Conservation (phyloP, 1,140 invertebrate genomes). For the Eueides isabella region DNA sequence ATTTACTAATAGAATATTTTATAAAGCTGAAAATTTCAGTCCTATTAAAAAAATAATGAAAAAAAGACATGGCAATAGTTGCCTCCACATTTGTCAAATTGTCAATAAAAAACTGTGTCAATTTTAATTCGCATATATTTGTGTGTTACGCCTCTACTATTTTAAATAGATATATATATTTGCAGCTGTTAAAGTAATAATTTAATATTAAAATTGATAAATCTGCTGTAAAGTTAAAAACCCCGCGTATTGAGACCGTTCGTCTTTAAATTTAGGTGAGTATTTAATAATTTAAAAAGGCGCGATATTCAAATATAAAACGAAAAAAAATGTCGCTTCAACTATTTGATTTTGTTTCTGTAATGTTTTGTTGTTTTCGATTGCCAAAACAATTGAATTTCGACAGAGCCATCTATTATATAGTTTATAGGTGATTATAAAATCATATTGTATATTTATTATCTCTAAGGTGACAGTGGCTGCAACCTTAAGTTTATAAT, state of each 20-base stretch:
- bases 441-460: no score
- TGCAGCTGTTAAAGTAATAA: neutral
- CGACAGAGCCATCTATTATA: no score
- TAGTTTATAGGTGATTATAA: no score
- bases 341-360: no score
- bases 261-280: conserved; percentile 23
- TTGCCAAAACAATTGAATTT: no score
- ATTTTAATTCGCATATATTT: conserved; percentile 2
- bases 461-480: no score
- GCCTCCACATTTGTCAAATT: neutral
- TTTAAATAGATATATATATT: neutral
- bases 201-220: neutral
- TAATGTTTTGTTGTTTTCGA: no score
- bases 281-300: conserved; percentile 20
- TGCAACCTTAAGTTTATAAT: no score
- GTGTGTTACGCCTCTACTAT: neutral
- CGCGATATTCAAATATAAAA: conserved; percentile 20
- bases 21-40: no score
- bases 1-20: no score
- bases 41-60: neutral
- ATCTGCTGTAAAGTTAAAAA: neutral
- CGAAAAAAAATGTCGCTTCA: neutral
- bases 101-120: conserved; percentile 8
- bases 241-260: neutral
- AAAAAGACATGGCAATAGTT: neutral